A percentile compares a stretch with the other conserved stretches of the same genome.
phyloP scores from a whole-genome alignment of 2,888 invertebrate species.

The Tetranychus truncatus region DNA sequence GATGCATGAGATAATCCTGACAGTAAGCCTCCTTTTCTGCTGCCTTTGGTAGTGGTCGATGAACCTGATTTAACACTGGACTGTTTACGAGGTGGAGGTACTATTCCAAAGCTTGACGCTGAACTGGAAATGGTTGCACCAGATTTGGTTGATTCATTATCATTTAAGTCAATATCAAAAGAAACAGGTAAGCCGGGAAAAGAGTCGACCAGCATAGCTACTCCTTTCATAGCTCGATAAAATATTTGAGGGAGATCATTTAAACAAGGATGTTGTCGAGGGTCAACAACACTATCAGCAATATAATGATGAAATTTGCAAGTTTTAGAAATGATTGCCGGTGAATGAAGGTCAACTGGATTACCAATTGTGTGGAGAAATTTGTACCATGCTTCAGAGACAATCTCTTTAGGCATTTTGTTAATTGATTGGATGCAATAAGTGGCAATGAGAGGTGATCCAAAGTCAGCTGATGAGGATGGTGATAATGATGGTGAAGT shows the following conservation, averaged over 20 bases:
- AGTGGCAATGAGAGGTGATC: neutral
- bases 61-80: constrained; percentile 9
- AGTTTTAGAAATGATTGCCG: constrained; percentile 53
- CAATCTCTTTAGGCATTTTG: constrained; percentile 63
- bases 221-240: constrained; percentile 74
- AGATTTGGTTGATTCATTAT: constrained; percentile 3
- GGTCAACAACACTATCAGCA: constrained; percentile 58
- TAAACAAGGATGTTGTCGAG: constrained; percentile 74
- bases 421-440: constrained; percentile 16
- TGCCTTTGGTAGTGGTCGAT: neutral
- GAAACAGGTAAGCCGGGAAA: constrained; percentile 54
- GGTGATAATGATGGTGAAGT: constrained; percentile 5
- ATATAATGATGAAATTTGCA: constrained; percentile 64
- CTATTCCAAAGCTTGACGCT: neutral
- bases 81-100: constrained; percentile 2
- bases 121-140: neutral
- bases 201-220: constrained; percentile 81
- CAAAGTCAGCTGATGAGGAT: neutral
- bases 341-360: constrained; percentile 74
- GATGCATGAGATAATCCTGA: neutral
- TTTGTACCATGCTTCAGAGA: constrained; percentile 88
- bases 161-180: neutral
- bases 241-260: constrained; percentile 64
- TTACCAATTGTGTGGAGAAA: constrained; percentile 83
- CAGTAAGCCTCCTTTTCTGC: constrained; percentile 3